A percentile compares a stretch with the other conserved stretches of the same genome.
phyloP scores from a whole-genome alignment of 2,797 vertebrate species.

The Gadopsis marmoratus region DNA sequence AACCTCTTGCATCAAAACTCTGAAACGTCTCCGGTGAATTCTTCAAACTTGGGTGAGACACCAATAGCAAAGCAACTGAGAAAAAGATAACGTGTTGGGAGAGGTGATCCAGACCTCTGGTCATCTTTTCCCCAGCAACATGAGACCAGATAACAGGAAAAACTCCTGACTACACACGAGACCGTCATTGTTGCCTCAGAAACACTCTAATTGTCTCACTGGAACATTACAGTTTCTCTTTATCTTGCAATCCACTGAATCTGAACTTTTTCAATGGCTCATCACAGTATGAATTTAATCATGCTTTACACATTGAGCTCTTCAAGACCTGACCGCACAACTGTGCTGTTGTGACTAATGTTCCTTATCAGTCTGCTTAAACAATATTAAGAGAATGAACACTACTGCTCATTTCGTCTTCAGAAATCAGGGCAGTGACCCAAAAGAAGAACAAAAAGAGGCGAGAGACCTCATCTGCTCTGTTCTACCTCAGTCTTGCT shows the following conservation, averaged over 20 bases:
- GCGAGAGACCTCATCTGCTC: slow-evolving; percentile 46
- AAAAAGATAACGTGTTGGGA: no score
- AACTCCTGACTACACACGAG: not conserved
- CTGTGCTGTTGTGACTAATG: slow-evolving; percentile 38
- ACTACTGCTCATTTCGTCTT: slow-evolving; percentile 35
- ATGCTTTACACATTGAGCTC: slow-evolving; percentile 28
- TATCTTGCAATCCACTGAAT: slow-evolving; percentile 8
- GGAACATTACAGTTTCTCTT: slow-evolving; percentile 1
- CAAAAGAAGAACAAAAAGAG: slow-evolving; percentile 45
- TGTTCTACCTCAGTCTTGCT: slow-evolving; percentile 33
- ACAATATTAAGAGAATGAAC: slow-evolving; percentile 32
- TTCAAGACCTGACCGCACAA: not conserved
- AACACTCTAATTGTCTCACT: not conserved
- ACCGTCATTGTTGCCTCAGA: not conserved
- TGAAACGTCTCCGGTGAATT: no score
- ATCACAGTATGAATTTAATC: slow-evolving; percentile 29
- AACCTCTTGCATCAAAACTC: no score
- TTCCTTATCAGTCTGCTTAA: slow-evolving; percentile 33
- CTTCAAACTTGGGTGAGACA: no score
- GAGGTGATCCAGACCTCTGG: no score
- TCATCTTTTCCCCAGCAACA: no score
- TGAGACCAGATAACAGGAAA: not conserved
- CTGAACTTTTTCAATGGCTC: slow-evolving; percentile 3
- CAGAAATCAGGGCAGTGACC: slow-evolving; percentile 56
- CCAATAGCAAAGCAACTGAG: no score